Evolutionary conservation across 92 coral and sea anemone species (phyloP), one percentile per base, ranked within the genome.

Genomic region (Phenganax subtilis): DNA sequence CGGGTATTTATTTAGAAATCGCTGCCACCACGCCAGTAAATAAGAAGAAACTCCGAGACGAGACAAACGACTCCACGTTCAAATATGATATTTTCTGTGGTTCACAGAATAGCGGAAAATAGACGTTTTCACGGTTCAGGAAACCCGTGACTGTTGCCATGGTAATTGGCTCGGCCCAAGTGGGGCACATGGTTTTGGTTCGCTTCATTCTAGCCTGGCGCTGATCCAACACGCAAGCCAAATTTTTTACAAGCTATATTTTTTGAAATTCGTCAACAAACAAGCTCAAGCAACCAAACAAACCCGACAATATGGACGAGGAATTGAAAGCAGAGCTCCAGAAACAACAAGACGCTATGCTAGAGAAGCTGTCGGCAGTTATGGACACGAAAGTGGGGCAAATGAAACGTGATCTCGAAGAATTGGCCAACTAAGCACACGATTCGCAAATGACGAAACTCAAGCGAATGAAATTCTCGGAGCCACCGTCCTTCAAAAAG

Each of bases 401-500:
- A 76, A 87, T 84, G 85, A 81, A 74, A 81, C 16, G 82, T 77
- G 77, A 47, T 67, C 77, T 84, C 60, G 79, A 80, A 72, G 80
- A 75, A 57, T 30, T 54, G 64, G 80, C 80, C 65, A 75, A 30
- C 80, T 56, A 75, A 75, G 80, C 80, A 55, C 62, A 75, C 31
- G 65, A 16, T 53, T 47, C 57, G 72, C 27, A 61, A 82, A 87
- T 87, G 87, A 67, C 47, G 7, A 87, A 88, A 25, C 76, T 85
- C 20, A 88, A 85, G 83, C 75, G 86, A 51, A 88, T 88, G 69
- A 77, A 79, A 69, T 88, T 88, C 68, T 27, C 75, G 61, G 86
- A 80, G 72, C 84, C 88, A 11, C 88, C 54, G 52, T 75, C 86
- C 15, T 85, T 85, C 84, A 75, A 67, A 31, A 81, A 88, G 51